A percentile compares a stretch with the other conserved stretches of the same genome.
Conservation (phyloP, 2,888 invertebrate species). For the Heliconius hortense region DNA sequence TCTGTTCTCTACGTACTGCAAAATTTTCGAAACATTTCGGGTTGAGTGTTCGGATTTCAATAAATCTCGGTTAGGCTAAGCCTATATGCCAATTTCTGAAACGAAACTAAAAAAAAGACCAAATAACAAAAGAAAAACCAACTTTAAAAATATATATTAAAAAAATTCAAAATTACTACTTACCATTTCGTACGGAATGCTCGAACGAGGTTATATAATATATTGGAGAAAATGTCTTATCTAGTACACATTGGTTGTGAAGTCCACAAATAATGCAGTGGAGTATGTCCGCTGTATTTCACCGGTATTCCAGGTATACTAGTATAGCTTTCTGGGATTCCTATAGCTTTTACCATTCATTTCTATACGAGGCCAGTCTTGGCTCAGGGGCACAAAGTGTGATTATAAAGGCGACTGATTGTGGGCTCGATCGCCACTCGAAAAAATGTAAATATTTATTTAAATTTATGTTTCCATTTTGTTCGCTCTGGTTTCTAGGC, state of each 20-base stretch:
- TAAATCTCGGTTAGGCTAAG: no score
- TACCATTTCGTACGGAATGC: background rate
- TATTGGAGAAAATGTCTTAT: conserved; percentile 1
- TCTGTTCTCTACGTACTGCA: no score
- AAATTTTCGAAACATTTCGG: no score
- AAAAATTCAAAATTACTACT: background rate
- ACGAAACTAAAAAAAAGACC: background rate
- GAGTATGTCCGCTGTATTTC: conserved; percentile 8
- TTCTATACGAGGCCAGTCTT: background rate
- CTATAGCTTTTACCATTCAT: background rate
- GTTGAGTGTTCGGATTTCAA: no score
- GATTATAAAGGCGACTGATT: no score
- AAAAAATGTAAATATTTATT: no score
- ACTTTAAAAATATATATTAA: background rate
- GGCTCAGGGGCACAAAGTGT: no score
- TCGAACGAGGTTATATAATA: background rate
- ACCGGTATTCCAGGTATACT: background rate
- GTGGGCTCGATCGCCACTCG: no score
- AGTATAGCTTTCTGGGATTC: background rate
- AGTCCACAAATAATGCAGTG: conserved; percentile 10
- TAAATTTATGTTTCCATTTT: no score
- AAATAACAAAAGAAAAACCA: background rate
- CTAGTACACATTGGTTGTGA: conserved; percentile 1
- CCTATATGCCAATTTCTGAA: no score
- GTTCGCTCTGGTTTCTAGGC: no score